Percentiles rank a stretch among this genome's conserved stretches.
These are phyloP conservation scores for Chelon labrosus DNA, from an alignment of 2,797 vertebrate species.

Conservation along the genomic window DNA sequence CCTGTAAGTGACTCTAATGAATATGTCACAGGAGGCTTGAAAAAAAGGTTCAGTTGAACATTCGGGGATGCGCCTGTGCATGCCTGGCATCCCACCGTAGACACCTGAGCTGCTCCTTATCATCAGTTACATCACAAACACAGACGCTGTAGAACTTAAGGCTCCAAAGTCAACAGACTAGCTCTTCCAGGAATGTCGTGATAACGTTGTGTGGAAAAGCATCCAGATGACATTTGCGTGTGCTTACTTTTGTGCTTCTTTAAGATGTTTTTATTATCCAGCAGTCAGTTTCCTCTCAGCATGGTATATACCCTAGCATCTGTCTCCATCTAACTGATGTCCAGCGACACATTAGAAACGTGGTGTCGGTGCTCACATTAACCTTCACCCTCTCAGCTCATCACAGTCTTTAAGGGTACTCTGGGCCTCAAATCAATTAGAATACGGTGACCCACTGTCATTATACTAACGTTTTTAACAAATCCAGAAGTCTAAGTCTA, in stretches of 20 bases:
- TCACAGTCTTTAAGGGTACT: slow-evolving; percentile 18
- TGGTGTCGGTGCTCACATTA: slow-evolving; percentile 42
- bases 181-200: slow-evolving; percentile 54
- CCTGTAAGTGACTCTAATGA: slow-evolving; percentile 52
- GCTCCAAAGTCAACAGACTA: slow-evolving; percentile 46
- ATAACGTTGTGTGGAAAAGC: slow-evolving; percentile 50
- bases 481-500: slow-evolving; percentile 7
- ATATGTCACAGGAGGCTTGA: slow-evolving; percentile 42
- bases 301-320: neutral
- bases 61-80: slow-evolving; percentile 34
- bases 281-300: neutral
- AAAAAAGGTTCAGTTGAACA: slow-evolving; percentile 21
- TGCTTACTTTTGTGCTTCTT: slow-evolving; percentile 17
- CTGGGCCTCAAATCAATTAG: slow-evolving; percentile 19
- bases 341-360: slow-evolving; percentile 24
- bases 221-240: slow-evolving; percentile 16
- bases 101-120: slow-evolving; percentile 63
- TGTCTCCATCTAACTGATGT: slow-evolving; percentile 12
- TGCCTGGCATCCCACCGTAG: slow-evolving; percentile 44
- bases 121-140: slow-evolving; percentile 59
- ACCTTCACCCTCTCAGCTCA: slow-evolving; percentile 45
- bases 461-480: slow-evolving; percentile 14
- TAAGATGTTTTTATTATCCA: slow-evolving; percentile 27
- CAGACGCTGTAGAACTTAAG: slow-evolving; percentile 22
- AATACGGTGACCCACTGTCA: slow-evolving; percentile 32